Percentiles rank a stretch among this genome's conserved stretches.
Evolutionary conservation across 1,140 invertebrate genomes (phyloP).

Genomic region (Coenobita brevimanus): DNA sequence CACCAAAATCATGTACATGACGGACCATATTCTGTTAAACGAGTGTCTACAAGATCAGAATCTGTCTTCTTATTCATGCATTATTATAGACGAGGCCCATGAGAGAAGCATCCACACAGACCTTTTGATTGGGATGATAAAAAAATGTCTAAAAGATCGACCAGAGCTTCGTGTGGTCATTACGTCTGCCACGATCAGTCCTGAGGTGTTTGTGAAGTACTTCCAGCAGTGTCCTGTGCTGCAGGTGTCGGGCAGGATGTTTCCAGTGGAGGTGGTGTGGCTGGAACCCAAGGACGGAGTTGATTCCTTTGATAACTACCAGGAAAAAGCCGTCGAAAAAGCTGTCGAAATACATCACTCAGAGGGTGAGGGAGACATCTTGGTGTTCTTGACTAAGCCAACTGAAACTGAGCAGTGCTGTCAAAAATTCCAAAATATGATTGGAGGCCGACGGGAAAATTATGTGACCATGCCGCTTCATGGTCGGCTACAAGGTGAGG

Average conservation of each 20-base stretch:
- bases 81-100: slow-evolving; percentile 42
- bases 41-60: slow-evolving; percentile 32
- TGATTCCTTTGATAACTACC: slow-evolving; percentile 22
- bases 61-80: slow-evolving; percentile 22
- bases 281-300: neutral
- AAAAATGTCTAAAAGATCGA: neutral
- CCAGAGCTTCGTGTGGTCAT: slow-evolving; percentile 37
- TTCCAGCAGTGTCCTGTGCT: slow-evolving; percentile 38
- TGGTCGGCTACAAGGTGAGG: slow-evolving; percentile 29
- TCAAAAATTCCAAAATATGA: neutral
- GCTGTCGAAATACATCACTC: slow-evolving; percentile 6
- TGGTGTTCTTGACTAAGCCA: slow-evolving; percentile 30
- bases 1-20: slow-evolving; percentile 25
- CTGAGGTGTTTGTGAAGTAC: slow-evolving; percentile 31
- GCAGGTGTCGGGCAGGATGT: slow-evolving; percentile 29
- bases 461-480: slow-evolving; percentile 21
- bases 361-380: slow-evolving; percentile 28
- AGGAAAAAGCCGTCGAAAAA: slow-evolving; percentile 7
- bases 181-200: slow-evolving; percentile 36
- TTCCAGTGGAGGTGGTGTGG: slow-evolving; percentile 39
- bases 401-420: slow-evolving; percentile 31
- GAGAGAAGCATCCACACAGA: slow-evolving; percentile 42
- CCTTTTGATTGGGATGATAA: slow-evolving; percentile 35
- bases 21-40: slow-evolving; percentile 32
- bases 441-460: neutral